Evolutionary conservation across 2,888 invertebrate species (phyloP), one percentile per base, ranked within the genome.

Genomic region (Shargacucullia verbasci): DNA sequence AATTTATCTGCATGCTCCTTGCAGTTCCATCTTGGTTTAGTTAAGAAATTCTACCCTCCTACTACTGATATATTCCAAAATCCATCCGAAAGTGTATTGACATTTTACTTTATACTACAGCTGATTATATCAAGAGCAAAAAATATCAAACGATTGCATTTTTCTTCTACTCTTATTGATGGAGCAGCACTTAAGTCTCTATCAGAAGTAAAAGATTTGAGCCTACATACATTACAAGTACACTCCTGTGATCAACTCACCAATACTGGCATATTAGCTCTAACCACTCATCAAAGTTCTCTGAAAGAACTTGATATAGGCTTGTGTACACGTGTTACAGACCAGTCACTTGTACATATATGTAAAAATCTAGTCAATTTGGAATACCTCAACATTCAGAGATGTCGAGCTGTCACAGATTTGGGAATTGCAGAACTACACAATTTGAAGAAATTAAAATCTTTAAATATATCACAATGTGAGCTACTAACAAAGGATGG

Each of bases 161-260:
- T 97, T 63, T 96, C 96, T 59, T 93, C 95, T 55, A 97, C 97
- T 0, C 87, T 96, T 0, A 95, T 97, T 62, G 96, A 96, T 80
- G 95, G 96, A 43, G 85, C 92, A 14, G 95, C 96, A 10, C 84
- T 97, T 20, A 87, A 94, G 59, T 81, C 89, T 8, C 80, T 97
- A 37, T 92, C 95, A 13, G 91, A 94, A 70, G 85, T 95, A 8
- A 84, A 93, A 37, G 87, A 94, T 56, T 82, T 96, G 13, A 79
- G 90, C 60, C 82, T 96, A n/a, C 83, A 94, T 53, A 88, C 92
- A 13, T 76, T 96, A 29, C 86, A 91, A 71, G 81, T 96, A 40
- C 88, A 94, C 76, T 89, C 90, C 10, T 96, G 96, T 86, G 95
- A 95, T 77, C 96, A 96, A 78, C 85, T 96, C 1, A 95, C 95